Conservation (phyloP, 2,113 vertebrate species). For the Crotophaga sulcirostris region DNA sequence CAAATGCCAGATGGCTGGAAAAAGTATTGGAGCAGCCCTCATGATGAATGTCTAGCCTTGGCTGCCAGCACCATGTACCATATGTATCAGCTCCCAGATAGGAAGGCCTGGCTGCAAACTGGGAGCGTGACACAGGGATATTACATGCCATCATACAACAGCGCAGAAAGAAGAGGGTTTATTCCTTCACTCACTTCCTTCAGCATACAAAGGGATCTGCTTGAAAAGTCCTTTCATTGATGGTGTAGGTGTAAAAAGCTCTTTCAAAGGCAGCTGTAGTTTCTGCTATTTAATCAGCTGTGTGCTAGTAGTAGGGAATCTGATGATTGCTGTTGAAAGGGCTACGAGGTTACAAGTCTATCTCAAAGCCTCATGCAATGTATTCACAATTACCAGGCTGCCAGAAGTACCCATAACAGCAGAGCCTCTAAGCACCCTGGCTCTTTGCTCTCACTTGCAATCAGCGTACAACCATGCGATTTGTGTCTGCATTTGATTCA, state of each 20-base stretch:
- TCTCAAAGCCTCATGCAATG: neutral
- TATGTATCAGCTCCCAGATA: neutral
- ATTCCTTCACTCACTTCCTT: neutral
- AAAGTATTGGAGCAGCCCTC: neutral
- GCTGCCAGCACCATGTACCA: neutral
- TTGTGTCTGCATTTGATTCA: neutral
- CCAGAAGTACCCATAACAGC: neutral
- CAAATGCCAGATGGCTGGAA: constrained; percentile 28
- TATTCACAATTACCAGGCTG: neutral
- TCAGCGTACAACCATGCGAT: neutral
- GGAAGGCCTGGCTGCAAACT: neutral
- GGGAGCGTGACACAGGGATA: neutral
- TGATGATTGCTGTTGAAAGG: neutral
- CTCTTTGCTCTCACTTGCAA: neutral
- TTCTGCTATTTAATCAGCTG: neutral
- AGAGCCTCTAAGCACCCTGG: neutral
- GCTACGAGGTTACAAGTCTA: neutral
- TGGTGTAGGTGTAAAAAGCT: neutral
- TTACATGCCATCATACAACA: neutral
- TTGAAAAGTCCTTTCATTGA: neutral
- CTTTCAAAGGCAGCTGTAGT: neutral
- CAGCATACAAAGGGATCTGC: neutral
- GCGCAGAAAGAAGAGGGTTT: neutral
- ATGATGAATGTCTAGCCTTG: neutral
- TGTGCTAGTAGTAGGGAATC: neutral